Conservation (phyloP, 2,888 invertebrate species). For the Incurvaria masculella region DNA sequence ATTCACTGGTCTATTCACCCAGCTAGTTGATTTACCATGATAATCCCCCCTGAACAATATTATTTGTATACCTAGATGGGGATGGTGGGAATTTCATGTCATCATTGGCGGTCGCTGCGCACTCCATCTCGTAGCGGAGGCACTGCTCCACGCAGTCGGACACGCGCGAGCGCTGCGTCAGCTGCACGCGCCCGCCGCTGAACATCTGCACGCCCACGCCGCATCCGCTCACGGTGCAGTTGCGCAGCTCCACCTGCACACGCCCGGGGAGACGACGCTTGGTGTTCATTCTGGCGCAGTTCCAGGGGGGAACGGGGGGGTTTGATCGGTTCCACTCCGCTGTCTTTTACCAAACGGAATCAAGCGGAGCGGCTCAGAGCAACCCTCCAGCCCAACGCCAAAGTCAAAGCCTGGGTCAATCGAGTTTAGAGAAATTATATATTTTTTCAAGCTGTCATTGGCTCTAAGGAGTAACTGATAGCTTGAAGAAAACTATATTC, state of each 20-base stretch:
- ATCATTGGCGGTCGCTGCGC: neutral
- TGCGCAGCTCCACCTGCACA: slow-evolving; percentile 35
- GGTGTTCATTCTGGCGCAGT: no score
- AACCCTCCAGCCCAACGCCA: no score
- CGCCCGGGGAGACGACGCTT: no score
- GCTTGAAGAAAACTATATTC: no score
- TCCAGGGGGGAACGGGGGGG: no score
- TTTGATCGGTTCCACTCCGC: no score
- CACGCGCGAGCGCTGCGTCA: slow-evolving; percentile 27
- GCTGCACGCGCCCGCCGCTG: slow-evolving; percentile 29
- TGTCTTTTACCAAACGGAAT: no score
- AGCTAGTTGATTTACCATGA: neutral
- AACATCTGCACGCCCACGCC: slow-evolving; percentile 51
- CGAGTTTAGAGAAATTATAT: no score
- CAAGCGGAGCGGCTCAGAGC: no score
- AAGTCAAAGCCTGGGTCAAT: no score
- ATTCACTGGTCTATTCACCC: neutral
- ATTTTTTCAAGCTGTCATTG: no score
- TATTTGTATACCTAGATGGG: neutral
- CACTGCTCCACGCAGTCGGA: slow-evolving; percentile 32
- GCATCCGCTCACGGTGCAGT: slow-evolving; percentile 36
- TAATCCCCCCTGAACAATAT: neutral
- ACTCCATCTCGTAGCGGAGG: slow-evolving; percentile 32
- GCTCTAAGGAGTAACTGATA: no score
- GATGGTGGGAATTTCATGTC: neutral